A percentile compares a stretch with the other conserved stretches of the same genome.
phyloP scores from a whole-genome alignment of 2,797 vertebrate species.

The Aphelocoma californica region DNA sequence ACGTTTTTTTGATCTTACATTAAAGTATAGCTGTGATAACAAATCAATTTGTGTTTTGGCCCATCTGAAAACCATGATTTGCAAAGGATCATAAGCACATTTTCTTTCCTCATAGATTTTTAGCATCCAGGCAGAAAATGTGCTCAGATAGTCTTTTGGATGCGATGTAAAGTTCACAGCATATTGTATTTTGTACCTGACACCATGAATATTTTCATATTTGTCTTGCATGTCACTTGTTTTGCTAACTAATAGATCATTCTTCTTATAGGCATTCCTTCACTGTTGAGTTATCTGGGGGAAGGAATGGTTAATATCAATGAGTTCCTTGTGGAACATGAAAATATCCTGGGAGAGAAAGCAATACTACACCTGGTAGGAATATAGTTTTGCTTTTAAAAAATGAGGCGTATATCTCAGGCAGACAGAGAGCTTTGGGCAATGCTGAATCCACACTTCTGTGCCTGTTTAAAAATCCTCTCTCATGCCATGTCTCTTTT shows the following conservation, averaged over 20 bases:
- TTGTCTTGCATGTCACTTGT: slow-evolving; percentile 6
- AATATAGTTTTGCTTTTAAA: not conserved
- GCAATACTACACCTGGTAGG: not conserved
- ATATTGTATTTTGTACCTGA: slow-evolving; percentile 1
- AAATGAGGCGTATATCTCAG: not conserved
- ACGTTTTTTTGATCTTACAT: not conserved
- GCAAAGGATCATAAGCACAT: not conserved
- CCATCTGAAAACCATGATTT: slow-evolving; percentile 24
- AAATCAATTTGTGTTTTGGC: slow-evolving; percentile 1
- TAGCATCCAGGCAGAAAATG: slow-evolving; percentile 35
- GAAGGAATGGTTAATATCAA: not conserved
- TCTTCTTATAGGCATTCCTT: not conserved
- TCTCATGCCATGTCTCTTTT: not conserved
- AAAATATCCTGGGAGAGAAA: slow-evolving; percentile 4
- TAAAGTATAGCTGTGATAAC: not conserved
- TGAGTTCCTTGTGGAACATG: not conserved
- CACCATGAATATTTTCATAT: slow-evolving; percentile 26
- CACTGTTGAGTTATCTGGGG: not conserved
- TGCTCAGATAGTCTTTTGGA: not conserved
- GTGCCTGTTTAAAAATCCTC: not conserved
- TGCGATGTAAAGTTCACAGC: slow-evolving; percentile 26
- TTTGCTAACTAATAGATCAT: slow-evolving; percentile 38
- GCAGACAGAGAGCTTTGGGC: not conserved
- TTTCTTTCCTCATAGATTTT: slow-evolving; percentile 47
- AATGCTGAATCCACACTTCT: not conserved